phyloP scores from a whole-genome alignment of 2,888 invertebrate species.

The Diaperis boleti region DNA sequence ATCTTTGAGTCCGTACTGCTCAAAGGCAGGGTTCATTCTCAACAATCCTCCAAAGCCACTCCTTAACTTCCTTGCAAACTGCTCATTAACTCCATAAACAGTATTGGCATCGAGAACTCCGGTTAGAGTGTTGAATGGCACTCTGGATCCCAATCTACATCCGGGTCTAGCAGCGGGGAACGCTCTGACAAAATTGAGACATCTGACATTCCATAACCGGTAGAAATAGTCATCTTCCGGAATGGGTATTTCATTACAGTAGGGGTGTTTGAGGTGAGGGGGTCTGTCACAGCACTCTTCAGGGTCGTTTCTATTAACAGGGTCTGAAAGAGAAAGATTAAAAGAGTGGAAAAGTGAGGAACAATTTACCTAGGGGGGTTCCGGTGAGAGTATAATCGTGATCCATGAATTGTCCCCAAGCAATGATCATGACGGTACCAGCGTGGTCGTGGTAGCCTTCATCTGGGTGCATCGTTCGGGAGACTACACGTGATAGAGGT shows the following conservation, averaged over 20 bases:
- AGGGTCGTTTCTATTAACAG: slow-evolving; percentile 88
- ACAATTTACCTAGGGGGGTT: slow-evolving; percentile 81
- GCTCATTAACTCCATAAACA: slow-evolving; percentile 88
- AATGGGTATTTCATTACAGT: slow-evolving; percentile 89
- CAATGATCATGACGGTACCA: slow-evolving; percentile 92
- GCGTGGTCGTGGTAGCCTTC: slow-evolving; percentile 95
- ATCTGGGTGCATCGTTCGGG: slow-evolving; percentile 92
- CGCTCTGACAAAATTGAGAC: slow-evolving; percentile 90
- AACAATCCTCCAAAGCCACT: slow-evolving; percentile 85
- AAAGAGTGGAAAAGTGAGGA: not conserved
- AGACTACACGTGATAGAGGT: slow-evolving; percentile 86
- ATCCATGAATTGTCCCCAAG: slow-evolving; percentile 97
- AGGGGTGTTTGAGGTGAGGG: slow-evolving; percentile 86
- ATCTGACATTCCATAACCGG: slow-evolving; percentile 84
- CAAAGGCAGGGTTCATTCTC: slow-evolving; percentile 90
- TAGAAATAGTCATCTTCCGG: slow-evolving; percentile 94
- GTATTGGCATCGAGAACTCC: slow-evolving; percentile 91
- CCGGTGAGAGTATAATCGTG: slow-evolving; percentile 92
- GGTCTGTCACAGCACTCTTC: slow-evolving; percentile 91
- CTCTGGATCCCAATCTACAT: slow-evolving; percentile 86
- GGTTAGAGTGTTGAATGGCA: slow-evolving; percentile 88
- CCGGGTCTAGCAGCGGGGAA: slow-evolving; percentile 90
- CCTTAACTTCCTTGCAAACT: slow-evolving; percentile 81
- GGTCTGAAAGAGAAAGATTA: slow-evolving; percentile 70
- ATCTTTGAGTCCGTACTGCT: slow-evolving; percentile 89